These are phyloP conservation scores for Ectemnius cavifrons DNA, from an alignment of 2,888 invertebrate species.

Conservation along the genomic window DNA sequence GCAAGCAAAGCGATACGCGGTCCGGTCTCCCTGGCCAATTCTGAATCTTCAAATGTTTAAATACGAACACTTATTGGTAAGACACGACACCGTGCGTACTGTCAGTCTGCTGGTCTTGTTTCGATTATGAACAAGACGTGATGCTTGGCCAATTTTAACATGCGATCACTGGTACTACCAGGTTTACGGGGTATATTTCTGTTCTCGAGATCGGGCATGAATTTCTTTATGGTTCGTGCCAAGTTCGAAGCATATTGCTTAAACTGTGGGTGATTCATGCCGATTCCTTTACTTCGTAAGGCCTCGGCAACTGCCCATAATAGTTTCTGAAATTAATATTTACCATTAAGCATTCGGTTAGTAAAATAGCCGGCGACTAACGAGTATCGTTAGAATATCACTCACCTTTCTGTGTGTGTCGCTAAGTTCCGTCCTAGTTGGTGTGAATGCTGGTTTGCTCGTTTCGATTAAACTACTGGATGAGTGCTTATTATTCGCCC, in stretches of 20 bases:
- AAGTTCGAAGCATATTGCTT: constrained; percentile 85
- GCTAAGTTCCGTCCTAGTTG: constrained; percentile 79
- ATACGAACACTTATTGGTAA: no score
- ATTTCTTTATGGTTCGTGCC: constrained; percentile 83
- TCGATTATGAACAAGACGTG: constrained; percentile 72
- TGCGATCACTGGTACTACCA: constrained; percentile 85
- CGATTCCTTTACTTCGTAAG: constrained; percentile 85
- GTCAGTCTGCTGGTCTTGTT: constrained; percentile 60
- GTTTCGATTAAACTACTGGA: constrained; percentile 62
- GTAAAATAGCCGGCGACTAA: constrained; percentile 27
- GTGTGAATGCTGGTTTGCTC: constrained; percentile 52
- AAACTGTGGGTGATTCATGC: constrained; percentile 85
- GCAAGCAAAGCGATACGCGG: no score
- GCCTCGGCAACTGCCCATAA: constrained; percentile 91
- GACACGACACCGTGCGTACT: constrained; percentile 27
- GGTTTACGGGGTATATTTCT: constrained; percentile 77
- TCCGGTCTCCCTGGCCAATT: no score
- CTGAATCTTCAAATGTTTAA: no score
- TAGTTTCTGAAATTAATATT: constrained; percentile 81
- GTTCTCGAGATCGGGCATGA: constrained; percentile 81
- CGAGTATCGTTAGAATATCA: constrained; percentile 19
- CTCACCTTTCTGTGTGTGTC: constrained; percentile 83
- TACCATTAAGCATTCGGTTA: no score
- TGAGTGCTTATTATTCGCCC: constrained; percentile 66
- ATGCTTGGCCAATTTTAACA: constrained; percentile 82